These are phyloP conservation scores for Watsonalla cultraria DNA, from an alignment of 2,888 invertebrate genomes.

Conservation along the genomic window DNA sequence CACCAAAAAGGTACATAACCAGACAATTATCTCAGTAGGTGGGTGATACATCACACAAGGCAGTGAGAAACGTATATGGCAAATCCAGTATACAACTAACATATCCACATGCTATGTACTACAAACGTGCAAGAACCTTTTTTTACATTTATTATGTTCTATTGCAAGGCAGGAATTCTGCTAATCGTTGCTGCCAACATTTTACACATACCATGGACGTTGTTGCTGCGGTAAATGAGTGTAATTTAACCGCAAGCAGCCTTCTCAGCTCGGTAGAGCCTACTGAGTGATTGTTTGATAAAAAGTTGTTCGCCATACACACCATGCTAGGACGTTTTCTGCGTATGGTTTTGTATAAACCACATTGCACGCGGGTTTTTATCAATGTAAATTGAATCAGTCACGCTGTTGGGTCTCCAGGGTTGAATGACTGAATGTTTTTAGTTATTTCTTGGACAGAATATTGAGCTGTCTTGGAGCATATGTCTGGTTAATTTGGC, in stretches of 20 bases:
- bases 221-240: conserved; percentile 64
- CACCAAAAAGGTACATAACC: conserved; percentile 12
- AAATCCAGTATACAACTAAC: conserved; percentile 53
- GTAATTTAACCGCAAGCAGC: conserved; percentile 63
- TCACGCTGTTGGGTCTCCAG: not conserved
- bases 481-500: conserved; percentile 4
- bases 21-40: conserved; percentile 41
- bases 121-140: conserved; percentile 49
- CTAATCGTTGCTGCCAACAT: conserved; percentile 72
- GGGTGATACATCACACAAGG: conserved; percentile 33
- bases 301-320: not conserved
- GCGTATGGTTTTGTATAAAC: not conserved
- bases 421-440: not conserved
- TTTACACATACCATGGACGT: conserved; percentile 60
- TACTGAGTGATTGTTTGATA: conserved; percentile 5
- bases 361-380: not conserved
- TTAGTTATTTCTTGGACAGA: too few species aligned
- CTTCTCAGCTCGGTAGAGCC: conserved; percentile 33
- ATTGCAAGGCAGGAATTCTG: conserved; percentile 68
- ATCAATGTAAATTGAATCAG: not conserved
- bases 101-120: conserved; percentile 39
- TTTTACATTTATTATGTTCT: conserved; percentile 69
- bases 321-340: conserved; percentile 3
- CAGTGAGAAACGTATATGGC: conserved; percentile 48
- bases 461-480: too few species aligned